Base-by-base conservation (phyloP, 2,888 invertebrate species). In the Ernsta delagoae region DNA sequence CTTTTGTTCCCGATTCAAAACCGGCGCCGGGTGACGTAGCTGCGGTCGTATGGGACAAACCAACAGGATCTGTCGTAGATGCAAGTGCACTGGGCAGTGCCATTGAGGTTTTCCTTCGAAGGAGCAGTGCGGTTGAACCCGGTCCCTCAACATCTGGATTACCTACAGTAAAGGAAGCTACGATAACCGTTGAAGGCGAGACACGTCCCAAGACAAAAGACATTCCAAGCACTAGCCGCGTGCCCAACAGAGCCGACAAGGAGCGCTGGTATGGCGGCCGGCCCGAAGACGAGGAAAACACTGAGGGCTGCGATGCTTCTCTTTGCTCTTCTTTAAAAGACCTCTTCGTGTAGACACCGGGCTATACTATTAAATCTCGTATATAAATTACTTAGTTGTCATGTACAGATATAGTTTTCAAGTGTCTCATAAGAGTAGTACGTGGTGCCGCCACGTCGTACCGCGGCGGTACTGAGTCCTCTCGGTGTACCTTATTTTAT, bases 251-350 rank as follows among this genome's bases (percentile, higher is more conserved):
- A 53, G 71, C 75, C 56, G 85, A 83, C 57, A 86, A 85, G 48
- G 91, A 90, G 84, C 94, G 91, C 76, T 96, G 96, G 96, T 95
- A 95, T 77, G 86, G 93, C 9, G 91, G 90, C 75, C 95, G 95
- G 82, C 94, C 94, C 53, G 96, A 96, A 70, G 96, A 96, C 71
- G 96, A 96, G 48, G 96, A 96, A 68, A 94, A 95, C 41, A 87
- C 94, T 70, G 96, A 96, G 77, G 94, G 96, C 36, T 97, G 97
- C 88, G 97, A 97, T 79, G 96, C 97, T 54, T 96, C 96, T 41
- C 94, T 97, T 76, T 97, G 97, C 90, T 96, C 97, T 74, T 96
- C 97, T 59, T 91, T 97, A 65, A 97, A 97, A 88, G 97, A 97
- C 89, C 95, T 97, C 64, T 97, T 97, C 86, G 97, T 97, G 83